Evolutionary conservation across 2,113 vertebrate species (phyloP).

Genomic region (Pyrgilauda ruficollis): DNA sequence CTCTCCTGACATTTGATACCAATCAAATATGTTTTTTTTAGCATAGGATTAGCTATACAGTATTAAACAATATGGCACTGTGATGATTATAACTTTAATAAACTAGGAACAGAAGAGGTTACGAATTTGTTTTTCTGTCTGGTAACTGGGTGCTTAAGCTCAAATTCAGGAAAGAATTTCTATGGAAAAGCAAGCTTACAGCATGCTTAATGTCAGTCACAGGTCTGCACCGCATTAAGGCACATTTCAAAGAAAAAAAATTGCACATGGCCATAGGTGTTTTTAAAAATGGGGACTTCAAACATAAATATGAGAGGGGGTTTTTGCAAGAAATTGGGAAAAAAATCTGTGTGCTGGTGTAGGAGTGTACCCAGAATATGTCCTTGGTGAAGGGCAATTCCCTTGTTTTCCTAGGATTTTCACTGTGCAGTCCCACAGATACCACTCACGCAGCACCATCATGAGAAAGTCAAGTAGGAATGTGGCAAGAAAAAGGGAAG

Average conservation of each 20-base stretch:
- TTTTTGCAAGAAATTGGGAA: neutral
- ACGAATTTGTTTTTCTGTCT: neutral
- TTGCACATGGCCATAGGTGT: neutral
- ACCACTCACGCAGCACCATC: neutral
- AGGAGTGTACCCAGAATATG: neutral
- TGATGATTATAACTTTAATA: neutral
- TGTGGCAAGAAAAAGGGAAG: neutral
- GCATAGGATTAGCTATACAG: neutral
- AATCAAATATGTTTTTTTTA: neutral
- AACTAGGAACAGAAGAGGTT: neutral
- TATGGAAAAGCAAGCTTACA: neutral
- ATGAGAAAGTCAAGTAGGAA: neutral
- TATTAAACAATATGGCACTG: neutral
- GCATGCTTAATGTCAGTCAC: neutral
- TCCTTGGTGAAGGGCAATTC: neutral
- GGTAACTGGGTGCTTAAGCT: neutral
- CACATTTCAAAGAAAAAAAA: neutral
- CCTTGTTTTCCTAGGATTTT: neutral
- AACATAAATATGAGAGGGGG: neutral
- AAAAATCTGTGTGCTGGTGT: neutral
- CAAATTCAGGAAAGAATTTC: neutral
- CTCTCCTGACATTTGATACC: neutral
- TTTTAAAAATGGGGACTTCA: neutral
- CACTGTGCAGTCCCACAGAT: fast-evolving
- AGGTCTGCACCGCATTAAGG: neutral